Evolutionary conservation across 1,140 invertebrate genomes (phyloP).

Genomic region (Drosophila cardini): DNA sequence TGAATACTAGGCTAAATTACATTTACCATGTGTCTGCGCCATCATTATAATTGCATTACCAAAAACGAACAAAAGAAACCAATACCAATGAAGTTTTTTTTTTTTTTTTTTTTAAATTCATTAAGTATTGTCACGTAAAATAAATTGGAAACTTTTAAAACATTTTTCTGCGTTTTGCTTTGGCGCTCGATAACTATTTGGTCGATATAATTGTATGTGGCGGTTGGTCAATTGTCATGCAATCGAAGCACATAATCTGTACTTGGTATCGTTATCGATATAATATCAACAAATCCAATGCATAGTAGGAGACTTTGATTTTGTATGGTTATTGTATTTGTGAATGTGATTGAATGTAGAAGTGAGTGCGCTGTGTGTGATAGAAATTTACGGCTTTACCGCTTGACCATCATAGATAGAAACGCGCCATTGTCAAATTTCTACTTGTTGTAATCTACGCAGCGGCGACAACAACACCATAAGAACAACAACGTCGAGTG

Average conservation of each 20-base stretch:
- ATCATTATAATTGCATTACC: slow-evolving; percentile 2
- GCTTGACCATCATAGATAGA: slow-evolving; percentile 25
- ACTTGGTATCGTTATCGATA: slow-evolving; percentile 42
- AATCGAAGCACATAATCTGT: neutral
- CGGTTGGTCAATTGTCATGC: slow-evolving; percentile 14
- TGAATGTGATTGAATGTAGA: slow-evolving; percentile 52
- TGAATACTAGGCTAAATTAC: neutral
- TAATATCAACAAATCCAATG: slow-evolving; percentile 49
- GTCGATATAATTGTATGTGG: slow-evolving; percentile 11
- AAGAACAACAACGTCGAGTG: slow-evolving; percentile 1
- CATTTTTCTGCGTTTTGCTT: neutral
- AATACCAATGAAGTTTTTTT: neutral
- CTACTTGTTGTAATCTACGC: slow-evolving; percentile 39
- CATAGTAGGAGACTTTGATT: slow-evolving; percentile 43
- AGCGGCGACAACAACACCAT: slow-evolving; percentile 18
- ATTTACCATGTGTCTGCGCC: neutral
- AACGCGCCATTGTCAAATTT: slow-evolving; percentile 42
- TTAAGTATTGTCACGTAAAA: slow-evolving; percentile 28
- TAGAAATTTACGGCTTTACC: slow-evolving; percentile 34
- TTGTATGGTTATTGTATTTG: slow-evolving; percentile 47
- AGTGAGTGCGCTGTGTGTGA: slow-evolving; percentile 24
- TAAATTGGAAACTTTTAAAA: slow-evolving; percentile 26
- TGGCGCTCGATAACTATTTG: slow-evolving; percentile 8
- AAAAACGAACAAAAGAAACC: slow-evolving; percentile 17
- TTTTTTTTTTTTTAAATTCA: slow-evolving; percentile 28